These are phyloP conservation scores for Gastrophryne carolinensis DNA, from an alignment of 2,797 vertebrate species.

Conservation along the genomic window DNA sequence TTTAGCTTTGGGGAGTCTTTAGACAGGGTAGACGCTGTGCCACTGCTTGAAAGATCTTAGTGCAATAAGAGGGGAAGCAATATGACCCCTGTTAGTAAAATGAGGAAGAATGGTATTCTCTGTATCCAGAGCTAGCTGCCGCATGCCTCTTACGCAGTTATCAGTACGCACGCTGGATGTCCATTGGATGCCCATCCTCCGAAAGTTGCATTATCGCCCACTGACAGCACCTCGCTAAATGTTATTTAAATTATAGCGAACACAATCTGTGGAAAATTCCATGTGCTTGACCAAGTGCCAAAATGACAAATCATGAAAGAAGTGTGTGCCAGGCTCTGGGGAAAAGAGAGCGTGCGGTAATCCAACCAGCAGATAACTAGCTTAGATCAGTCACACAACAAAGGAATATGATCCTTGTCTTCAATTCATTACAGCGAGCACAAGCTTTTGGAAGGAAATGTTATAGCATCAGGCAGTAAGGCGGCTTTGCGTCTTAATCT, in stretches of 20 bases:
- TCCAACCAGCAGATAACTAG: background rate
- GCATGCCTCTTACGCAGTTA: too few relatives aligned
- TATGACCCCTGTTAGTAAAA: too few relatives aligned
- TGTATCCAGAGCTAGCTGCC: too few relatives aligned
- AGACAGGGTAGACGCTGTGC: too few relatives aligned
- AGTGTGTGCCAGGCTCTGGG: background rate
- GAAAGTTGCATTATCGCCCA: background rate
- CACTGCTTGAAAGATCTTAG: too few relatives aligned
- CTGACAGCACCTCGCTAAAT: too few relatives aligned
- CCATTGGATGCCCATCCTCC: too few relatives aligned
- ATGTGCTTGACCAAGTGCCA: background rate
- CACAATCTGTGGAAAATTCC: slow-evolving; percentile 6
- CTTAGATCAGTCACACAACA: background rate
- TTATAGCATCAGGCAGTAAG: background rate
- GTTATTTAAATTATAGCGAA: background rate
- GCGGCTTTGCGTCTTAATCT: background rate
- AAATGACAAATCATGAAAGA: background rate
- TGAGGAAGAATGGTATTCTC: too few relatives aligned
- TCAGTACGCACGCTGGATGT: too few relatives aligned
- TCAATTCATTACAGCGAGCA: background rate
- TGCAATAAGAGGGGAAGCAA: too few relatives aligned
- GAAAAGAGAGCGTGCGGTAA: background rate
- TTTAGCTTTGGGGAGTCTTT: too few relatives aligned
- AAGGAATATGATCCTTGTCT: background rate
- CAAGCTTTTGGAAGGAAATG: background rate